A percentile compares a stretch with the other conserved stretches of the same genome.
phyloP scores from a whole-genome alignment of 2,797 vertebrate genomes.

The Sebastes reedi region DNA sequence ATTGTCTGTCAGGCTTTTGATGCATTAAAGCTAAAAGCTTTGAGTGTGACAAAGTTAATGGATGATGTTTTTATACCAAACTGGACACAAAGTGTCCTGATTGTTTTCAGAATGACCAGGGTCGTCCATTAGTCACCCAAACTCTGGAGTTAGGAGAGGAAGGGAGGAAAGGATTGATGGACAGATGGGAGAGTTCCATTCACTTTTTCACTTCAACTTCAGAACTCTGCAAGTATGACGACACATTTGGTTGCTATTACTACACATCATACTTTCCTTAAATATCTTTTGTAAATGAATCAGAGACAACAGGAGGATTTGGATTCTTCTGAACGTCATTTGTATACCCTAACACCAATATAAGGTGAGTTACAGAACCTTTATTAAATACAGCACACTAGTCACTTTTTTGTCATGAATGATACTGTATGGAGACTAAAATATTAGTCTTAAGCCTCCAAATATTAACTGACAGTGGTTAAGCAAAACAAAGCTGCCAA shows the following conservation, averaged over 20 bases:
- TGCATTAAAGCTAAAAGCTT: slow-evolving; percentile 31
- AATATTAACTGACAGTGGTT: neutral
- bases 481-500: neutral
- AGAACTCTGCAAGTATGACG: neutral
- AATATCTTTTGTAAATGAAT: neutral
- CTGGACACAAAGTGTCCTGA: neutral
- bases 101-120: neutral
- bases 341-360: neutral
- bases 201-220: neutral
- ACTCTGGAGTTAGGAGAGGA: neutral
- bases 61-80: slow-evolving; percentile 2
- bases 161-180: neutral
- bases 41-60: slow-evolving; percentile 27
- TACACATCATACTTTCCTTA: neutral
- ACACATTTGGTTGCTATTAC: neutral
- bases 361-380: slow-evolving; percentile 18
- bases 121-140: slow-evolving; percentile 40
- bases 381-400: neutral
- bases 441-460: neutral
- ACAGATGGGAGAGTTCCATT: neutral
- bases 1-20: neutral
- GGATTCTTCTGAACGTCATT: neutral
- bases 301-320: neutral
- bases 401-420: neutral
- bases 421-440: neutral